A percentile compares a stretch with the other conserved stretches of the same genome.
Evolutionary conservation across 2,797 vertebrate species (phyloP).

Genomic region (Tokudaia muenninki): DNA sequence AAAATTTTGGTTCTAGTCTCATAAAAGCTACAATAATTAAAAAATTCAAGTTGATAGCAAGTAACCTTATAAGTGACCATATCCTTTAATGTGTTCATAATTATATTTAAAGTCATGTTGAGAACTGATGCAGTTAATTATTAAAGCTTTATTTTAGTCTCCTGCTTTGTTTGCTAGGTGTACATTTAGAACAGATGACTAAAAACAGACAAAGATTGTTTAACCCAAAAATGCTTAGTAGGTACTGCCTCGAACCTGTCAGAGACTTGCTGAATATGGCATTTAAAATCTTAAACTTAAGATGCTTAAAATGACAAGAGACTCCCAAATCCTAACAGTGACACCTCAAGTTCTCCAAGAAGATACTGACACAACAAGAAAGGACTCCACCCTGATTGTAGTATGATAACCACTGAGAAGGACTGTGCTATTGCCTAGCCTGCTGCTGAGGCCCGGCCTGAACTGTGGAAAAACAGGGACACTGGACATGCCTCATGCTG

Average conservation of each 20-base stretch:
- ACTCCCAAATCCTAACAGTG: background rate
- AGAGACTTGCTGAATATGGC: background rate
- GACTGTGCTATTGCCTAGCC: no score
- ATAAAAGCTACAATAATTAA: background rate
- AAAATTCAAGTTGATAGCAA: background rate
- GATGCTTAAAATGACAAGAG: background rate
- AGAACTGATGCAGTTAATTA: no score
- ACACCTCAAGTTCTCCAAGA: background rate
- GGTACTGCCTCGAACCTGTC: background rate
- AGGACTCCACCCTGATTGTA: background rate
- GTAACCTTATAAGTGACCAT: background rate
- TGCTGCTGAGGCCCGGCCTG: background rate
- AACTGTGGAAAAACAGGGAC: background rate
- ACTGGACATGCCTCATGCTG: background rate
- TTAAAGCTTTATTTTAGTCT: background rate
- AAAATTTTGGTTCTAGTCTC: background rate
- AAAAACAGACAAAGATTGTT: background rate
- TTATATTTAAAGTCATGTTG: no score
- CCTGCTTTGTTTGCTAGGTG: background rate
- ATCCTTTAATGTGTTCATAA: background rate
- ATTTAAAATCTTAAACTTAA: background rate
- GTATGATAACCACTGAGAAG: background rate
- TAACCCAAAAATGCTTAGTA: background rate
- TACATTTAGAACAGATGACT: background rate
- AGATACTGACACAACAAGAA: background rate